These are phyloP conservation scores for Meganola albula DNA, from an alignment of 2,888 invertebrate species.

Conservation along the genomic window DNA sequence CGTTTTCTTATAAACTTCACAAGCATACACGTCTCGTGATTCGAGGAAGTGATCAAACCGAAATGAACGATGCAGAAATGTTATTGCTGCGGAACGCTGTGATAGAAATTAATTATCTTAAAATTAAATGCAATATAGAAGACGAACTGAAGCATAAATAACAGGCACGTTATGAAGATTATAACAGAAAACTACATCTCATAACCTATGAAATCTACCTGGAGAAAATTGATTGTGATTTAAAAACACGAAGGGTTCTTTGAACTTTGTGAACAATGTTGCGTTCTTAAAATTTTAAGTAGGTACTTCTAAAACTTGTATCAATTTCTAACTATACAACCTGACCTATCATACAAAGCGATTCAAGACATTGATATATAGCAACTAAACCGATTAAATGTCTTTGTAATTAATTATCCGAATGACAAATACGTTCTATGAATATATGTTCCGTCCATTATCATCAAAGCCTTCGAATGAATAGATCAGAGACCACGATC, in stretches of 20 bases:
- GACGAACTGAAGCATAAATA: constrained; percentile 2
- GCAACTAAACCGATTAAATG: background rate
- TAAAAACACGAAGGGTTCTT: too few relatives aligned
- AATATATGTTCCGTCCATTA: background rate
- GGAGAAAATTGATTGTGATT: too few relatives aligned
- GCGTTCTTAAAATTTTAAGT: too few relatives aligned
- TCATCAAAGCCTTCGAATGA: constrained; percentile 21
- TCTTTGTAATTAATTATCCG: too few relatives aligned
- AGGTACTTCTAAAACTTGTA: too few relatives aligned
- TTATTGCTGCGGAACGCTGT: constrained; percentile 12
- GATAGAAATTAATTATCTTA: constrained; percentile 16
- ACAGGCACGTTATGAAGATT: too few relatives aligned
- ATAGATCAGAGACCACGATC: constrained; percentile 43
- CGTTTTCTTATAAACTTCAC: constrained; percentile 26
- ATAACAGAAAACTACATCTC: too few relatives aligned
- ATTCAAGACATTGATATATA: background rate
- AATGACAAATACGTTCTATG: too few relatives aligned
- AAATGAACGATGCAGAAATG: constrained; percentile 20
- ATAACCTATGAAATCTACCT: too few relatives aligned
- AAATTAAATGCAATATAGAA: constrained; percentile 13
- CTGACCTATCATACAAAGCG: too few relatives aligned
- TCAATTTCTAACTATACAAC: too few relatives aligned
- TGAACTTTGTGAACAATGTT: too few relatives aligned
- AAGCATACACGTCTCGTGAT: constrained; percentile 20
- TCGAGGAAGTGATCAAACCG: constrained; percentile 22